Evolutionary conservation across 2,113 vertebrate genomes (phyloP).

Genomic region (Lucifuga dentata): DNA sequence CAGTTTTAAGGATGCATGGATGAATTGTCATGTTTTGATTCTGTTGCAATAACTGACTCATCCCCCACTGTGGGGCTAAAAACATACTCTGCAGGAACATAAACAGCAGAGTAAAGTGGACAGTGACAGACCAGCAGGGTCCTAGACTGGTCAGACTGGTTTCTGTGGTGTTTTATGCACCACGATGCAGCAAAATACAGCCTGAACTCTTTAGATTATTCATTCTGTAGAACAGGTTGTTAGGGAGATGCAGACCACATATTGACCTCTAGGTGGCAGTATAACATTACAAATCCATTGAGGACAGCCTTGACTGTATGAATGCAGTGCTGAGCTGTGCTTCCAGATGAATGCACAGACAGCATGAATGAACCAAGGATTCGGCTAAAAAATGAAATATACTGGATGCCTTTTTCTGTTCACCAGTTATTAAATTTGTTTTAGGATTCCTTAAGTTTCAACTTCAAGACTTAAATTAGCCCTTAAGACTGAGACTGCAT

Average conservation of each 20-base stretch:
- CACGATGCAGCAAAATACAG: neutral
- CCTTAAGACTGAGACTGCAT: too few relatives aligned
- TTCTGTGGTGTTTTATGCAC: conserved; percentile 2
- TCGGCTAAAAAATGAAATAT: neutral
- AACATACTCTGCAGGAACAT: too few relatives aligned
- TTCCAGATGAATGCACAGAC: neutral
- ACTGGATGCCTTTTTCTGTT: neutral
- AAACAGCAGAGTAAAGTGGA: neutral
- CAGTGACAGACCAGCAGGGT: too few relatives aligned
- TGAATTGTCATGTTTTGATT: too few relatives aligned
- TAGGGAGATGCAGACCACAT: neutral
- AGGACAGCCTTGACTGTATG: neutral
- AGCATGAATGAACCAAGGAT: conserved; percentile 52
- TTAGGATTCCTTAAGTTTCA: neutral
- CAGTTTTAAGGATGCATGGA: too few relatives aligned
- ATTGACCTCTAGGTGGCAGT: conserved; percentile 55
- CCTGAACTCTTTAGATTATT: neutral
- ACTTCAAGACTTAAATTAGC: neutral
- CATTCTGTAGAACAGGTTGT: neutral
- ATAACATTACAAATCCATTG: conserved; percentile 6
- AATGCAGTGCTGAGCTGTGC: conserved; percentile 19
- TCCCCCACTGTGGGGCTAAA: too few relatives aligned
- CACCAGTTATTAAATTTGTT: neutral
- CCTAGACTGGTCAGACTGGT: neutral
- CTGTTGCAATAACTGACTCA: too few relatives aligned